Percentiles rank a stretch among this genome's conserved stretches.
Evolutionary conservation across 2,888 invertebrate species (phyloP).

Genomic region (Eristalis intricaria): DNA sequence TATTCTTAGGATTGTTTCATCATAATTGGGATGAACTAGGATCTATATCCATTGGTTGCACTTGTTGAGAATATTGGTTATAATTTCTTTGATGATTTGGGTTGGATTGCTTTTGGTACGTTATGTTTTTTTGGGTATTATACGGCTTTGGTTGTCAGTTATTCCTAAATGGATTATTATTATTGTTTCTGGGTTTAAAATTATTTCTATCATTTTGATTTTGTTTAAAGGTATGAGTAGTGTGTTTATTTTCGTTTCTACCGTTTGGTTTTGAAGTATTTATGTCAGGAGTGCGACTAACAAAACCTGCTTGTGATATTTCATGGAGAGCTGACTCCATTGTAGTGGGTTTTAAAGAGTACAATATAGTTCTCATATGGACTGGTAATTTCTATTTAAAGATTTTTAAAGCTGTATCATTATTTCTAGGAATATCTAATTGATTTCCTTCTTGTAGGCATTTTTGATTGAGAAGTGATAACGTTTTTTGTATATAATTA

Average conservation of each 20-base stretch:
- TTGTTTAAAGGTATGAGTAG: neutral
- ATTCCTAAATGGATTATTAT: neutral
- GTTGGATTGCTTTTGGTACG: too few species aligned
- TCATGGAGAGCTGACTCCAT: slow-evolving; percentile 25
- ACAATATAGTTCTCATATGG: slow-evolving; percentile 21
- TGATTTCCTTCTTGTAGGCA: too few species aligned
- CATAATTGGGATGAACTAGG: too few species aligned
- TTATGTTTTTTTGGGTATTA: too few species aligned
- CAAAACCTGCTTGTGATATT: slow-evolving; percentile 17
- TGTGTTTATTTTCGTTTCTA: slow-evolving; percentile 4
- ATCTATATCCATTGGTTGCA: too few species aligned
- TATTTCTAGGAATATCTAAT: too few species aligned
- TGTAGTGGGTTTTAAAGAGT: slow-evolving; percentile 5
- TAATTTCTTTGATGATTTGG: too few species aligned
- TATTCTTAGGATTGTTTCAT: too few species aligned
- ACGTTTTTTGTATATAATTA: slow-evolving; percentile 15
- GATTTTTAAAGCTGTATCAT: too few species aligned
- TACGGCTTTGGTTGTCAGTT: too few species aligned
- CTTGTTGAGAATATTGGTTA: too few species aligned
- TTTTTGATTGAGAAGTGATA: slow-evolving; percentile 22
- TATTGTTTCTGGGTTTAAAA: neutral
- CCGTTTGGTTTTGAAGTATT: slow-evolving; percentile 3
- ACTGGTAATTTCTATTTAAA: slow-evolving; percentile 14
- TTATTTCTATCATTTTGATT: neutral
- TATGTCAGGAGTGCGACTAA: neutral